Evolutionary conservation across 2,888 invertebrate genomes (phyloP).

Genomic region (Myathropa florea): DNA sequence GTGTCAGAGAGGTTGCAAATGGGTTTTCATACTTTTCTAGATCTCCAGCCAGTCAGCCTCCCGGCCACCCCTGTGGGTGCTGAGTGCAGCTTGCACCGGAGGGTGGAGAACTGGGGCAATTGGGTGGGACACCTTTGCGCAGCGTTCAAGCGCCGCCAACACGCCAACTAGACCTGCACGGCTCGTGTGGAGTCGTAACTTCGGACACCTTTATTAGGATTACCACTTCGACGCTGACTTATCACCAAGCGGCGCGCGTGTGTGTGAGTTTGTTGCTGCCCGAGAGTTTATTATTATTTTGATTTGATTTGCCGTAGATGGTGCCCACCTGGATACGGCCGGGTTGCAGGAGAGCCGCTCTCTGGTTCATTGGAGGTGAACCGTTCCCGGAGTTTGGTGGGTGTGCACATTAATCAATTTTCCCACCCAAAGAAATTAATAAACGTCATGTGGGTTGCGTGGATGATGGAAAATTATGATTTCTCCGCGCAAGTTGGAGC

Average conservation of each 20-base stretch:
- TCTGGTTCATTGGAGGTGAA: conserved; percentile 59
- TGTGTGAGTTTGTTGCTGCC: conserved; percentile 9
- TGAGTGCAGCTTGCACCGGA: neutral
- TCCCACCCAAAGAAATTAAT: conserved; percentile 69
- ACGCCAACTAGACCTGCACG: conserved; percentile 36
- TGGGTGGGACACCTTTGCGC: conserved; percentile 20
- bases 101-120: neutral
- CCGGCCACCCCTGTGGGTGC: neutral
- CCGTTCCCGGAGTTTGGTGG: conserved; percentile 57
- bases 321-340: conserved; percentile 59
- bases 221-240: conserved; percentile 58
- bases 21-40: neutral
- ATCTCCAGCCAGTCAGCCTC: neutral
- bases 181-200: conserved; percentile 42
- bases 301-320: conserved; percentile 67
- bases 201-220: conserved; percentile 70
- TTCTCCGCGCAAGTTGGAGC: neutral
- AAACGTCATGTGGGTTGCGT: conserved; percentile 68
- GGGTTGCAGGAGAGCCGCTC: conserved; percentile 7
- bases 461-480: conserved; percentile 69
- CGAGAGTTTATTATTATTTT: conserved; percentile 64
- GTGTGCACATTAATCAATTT: conserved; percentile 70
- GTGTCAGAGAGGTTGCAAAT: conserved; percentile 37
- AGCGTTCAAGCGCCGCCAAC: conserved; percentile 56
- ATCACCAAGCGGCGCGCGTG: conserved; percentile 37